A percentile compares a stretch with the other conserved stretches of the same genome.
Conservation (phyloP, 2,797 vertebrate species). For the Podarcis siculus region DNA sequence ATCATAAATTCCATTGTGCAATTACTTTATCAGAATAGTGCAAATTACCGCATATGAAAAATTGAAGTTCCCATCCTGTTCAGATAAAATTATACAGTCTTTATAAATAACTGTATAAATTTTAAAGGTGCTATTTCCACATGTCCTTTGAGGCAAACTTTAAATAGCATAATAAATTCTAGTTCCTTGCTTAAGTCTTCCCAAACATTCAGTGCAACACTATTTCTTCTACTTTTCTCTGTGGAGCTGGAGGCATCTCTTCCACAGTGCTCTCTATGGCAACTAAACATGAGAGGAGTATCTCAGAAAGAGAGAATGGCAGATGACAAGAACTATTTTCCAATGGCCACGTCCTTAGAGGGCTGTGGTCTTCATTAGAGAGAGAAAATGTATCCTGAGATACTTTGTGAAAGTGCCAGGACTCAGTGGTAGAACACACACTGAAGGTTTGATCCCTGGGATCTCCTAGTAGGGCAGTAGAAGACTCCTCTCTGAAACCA, state of each 20-base stretch:
- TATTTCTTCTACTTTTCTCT: background rate
- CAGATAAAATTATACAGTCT: background rate
- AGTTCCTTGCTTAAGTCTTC: background rate
- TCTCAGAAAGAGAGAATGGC: background rate
- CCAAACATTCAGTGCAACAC: background rate
- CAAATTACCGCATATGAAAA: background rate
- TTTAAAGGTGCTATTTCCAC: constrained; percentile 7
- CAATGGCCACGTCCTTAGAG: background rate
- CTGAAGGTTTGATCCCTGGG: background rate
- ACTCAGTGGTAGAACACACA: too few relatives aligned
- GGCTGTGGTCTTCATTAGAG: background rate
- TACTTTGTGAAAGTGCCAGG: too few relatives aligned
- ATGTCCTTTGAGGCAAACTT: background rate
- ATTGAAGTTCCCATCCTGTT: background rate
- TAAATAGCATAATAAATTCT: background rate
- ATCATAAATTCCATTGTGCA: constrained; percentile 4
- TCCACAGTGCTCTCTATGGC: background rate
- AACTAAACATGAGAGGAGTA: background rate
- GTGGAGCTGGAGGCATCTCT: background rate
- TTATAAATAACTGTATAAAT: constrained; percentile 13
- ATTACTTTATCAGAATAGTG: constrained; percentile 9
- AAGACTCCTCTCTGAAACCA: background rate
- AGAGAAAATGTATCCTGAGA: background rate
- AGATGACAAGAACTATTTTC: background rate
- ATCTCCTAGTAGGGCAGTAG: background rate